Evolutionary conservation across 2,888 invertebrate species (phyloP), one percentile per base, ranked within the genome.

Genomic region (Morpho deidamia): DNA sequence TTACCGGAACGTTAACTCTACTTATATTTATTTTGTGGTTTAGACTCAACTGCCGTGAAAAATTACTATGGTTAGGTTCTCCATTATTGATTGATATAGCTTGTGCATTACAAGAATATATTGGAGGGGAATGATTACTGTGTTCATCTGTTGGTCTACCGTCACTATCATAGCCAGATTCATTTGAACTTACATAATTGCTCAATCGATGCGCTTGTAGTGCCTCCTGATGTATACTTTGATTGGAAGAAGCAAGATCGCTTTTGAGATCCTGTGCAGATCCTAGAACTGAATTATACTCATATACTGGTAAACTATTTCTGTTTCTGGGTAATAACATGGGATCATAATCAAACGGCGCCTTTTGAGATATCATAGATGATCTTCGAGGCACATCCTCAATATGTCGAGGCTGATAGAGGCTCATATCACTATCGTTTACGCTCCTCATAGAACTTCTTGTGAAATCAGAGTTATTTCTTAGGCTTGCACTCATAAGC

Each of bases 161-260:
- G 74, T 95, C 95, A 77, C 95, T 95, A 72, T 95, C 95, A 74
- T 95, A 95, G 41, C 95, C 95, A 46, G 95, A 95, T 81, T 95
- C 95, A 77, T 95, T 95, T 44, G 95, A 95, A 79, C 95, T 95
- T 47, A 95, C 92, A 78, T 95, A 95, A 81, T 94, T 94, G 75
- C 92, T 92, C 68, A 92, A 82, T 66, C 92, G 91, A 82, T 92
- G 92, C 69, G 91, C 84, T 81, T 91, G 91, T 69, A 90, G 78
- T 69, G 92, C 84, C 82, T 92, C 92, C 65, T 90, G 91, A 72
- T 91, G 91, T 68, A 92, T 91, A 62, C 89, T 90, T 66, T 88
- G 89, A 55, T 78, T 76, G 8, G 90, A 90, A 23, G 84, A 83
- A 55, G 83, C 75, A 51, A 86, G 74, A 64, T 89, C 89, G 55